Base-by-base conservation (phyloP, 2,797 vertebrate genomes). In the Sardinella longiceps region DNA sequence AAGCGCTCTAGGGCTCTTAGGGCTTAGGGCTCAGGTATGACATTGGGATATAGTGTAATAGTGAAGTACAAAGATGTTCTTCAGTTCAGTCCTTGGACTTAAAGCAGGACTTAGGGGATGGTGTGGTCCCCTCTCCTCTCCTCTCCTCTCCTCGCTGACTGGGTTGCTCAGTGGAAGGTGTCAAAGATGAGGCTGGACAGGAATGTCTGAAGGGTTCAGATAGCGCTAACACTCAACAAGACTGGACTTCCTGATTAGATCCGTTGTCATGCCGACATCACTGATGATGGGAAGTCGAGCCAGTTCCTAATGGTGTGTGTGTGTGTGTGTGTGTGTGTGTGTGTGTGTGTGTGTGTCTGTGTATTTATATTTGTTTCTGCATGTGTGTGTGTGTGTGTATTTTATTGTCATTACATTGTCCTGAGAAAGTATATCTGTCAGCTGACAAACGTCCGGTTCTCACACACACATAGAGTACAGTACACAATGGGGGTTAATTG, bases 321-420 rank as follows among this genome's bases (percentile, higher is more conserved):
- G 9, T 63, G 28, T 63, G 28, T 30, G 25, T 63, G 25, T 63
- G 60, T 63, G 60, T 63, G 58, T 60, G 56, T 25, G 56, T 9
- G 23, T 25, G 25, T 30, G 11, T 12, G 11, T 63, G 9, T 63
- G 9, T 63, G 5, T 60, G n/a, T 60, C 5, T 60, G n/a, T 33
- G 10, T 66, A 3, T 30, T 12, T 66, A 11, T 30, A 0, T 30
- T 12, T 30, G 4, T 25, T 1, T n/a, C 6, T 60, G 4, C 10
- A 1, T 56, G 1, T 56, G 23, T 60, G n/a, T 66, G 18, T 7
- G 43, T 70, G 45, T 25, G 23, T 37, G 20, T 46, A 37, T 80
- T 63, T 82, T 1, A 37, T n/a, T 43, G 53, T 63, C 87, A 84
- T 89, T 84, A 90, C 88, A 90, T 91, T 88, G 66, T 74, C 66